Evolutionary conservation across 2,888 invertebrate species (phyloP), one percentile per base, ranked within the genome.

Genomic region (Dryobota labecula): DNA sequence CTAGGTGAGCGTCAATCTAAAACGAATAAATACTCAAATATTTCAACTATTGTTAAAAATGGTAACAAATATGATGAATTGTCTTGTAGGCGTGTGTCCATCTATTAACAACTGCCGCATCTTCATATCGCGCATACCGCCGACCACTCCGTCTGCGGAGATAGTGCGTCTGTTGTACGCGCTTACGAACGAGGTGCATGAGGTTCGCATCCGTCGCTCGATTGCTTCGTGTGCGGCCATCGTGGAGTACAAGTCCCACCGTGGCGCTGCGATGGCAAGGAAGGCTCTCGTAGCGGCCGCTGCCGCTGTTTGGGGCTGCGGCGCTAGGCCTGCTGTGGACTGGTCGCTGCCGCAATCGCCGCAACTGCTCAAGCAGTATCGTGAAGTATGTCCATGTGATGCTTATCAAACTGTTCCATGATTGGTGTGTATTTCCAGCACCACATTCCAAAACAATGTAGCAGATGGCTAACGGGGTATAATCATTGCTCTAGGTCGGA

Each of bases 21-120:
- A 66, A 20, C 9, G 43, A 53, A 45, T 58, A 9, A n/a, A 8
- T 41, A 13, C 11, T 18, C 11, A 43, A 49, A 45, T 15, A 27
- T 27, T 54, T 47, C 7, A 60, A n/a, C 30, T 57, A 7, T 47
- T 33, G n/a, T n/a, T n/a, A n/a, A n/a, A n/a, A n/a, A n/a, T n/a
- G n/a, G n/a, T n/a, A n/a, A n/a, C n/a, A n/a, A n/a, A n/a, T n/a
- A n/a, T n/a, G n/a, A n/a, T n/a, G n/a, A n/a, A 33, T 24, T 62
- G n/a, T 51, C 38, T 64, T 76, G 30, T 63, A 96, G 98, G 98
- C 11, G 98, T 98, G 15, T 97, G 97, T 60, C 96, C 96, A 30
- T 97, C 97, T 57, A 96, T 97, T 58, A 98, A 98, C 92, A 98
- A 98, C 92, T 98, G 98, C 87, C 96, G 98, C 65, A 95, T 98